Conservation (phyloP, 2,888 invertebrate genomes). For the Morpho deidamia region DNA sequence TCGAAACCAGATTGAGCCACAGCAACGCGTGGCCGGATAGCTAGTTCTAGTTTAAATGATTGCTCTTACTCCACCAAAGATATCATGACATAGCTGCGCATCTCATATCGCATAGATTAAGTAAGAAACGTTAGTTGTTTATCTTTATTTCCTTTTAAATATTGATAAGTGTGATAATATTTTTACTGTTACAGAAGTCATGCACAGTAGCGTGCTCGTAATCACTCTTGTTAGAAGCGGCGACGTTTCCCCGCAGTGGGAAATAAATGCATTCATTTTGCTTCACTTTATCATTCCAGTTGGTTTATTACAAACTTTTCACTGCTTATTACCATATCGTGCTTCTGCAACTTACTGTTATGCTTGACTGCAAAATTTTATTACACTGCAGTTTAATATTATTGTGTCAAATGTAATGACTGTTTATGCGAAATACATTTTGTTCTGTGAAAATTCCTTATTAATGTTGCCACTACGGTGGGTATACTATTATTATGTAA, state of each 20-base stretch:
- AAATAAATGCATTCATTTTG: slow-evolving; percentile 22
- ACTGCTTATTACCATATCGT: slow-evolving; percentile 28
- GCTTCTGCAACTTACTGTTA: slow-evolving; percentile 20
- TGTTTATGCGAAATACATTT: slow-evolving; percentile 17
- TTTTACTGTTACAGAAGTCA: slow-evolving; percentile 4
- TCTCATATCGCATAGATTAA: too few relatives aligned
- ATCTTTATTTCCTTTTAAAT: background rate
- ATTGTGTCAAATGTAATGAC: slow-evolving; percentile 19
- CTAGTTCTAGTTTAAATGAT: too few relatives aligned
- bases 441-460: slow-evolving; percentile 10
- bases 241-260: slow-evolving; percentile 17
- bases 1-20: too few relatives aligned
- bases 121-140: too few relatives aligned
- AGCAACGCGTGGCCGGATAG: too few relatives aligned
- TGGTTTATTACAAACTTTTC: slow-evolving; percentile 33
- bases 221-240: slow-evolving; percentile 19
- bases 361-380: slow-evolving; percentile 24
- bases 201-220: slow-evolving; percentile 16
- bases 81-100: too few relatives aligned
- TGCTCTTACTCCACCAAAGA: too few relatives aligned
- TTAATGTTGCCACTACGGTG: slow-evolving; percentile 4
- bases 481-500: background rate
- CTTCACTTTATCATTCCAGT: slow-evolving; percentile 40
- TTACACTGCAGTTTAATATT: slow-evolving; percentile 23
- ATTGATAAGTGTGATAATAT: background rate